Conservation (phyloP, 1,140 invertebrate genomes). For the Tetramorium parvispinum region DNA sequence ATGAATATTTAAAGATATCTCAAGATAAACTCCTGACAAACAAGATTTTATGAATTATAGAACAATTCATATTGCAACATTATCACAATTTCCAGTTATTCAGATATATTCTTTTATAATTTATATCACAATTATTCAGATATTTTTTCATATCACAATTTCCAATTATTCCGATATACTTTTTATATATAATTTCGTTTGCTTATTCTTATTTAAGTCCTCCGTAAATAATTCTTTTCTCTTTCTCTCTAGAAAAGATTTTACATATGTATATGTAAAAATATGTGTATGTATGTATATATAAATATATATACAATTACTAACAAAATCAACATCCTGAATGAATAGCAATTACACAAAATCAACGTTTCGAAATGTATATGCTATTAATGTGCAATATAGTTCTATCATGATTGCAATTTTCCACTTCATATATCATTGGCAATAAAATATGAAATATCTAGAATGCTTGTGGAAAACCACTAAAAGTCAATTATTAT, state of each 20-base stretch:
- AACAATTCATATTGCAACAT: background rate
- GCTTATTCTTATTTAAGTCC: no score
- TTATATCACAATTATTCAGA: background rate
- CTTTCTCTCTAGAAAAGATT: background rate
- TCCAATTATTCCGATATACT: no score
- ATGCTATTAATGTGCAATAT: conserved; percentile 21
- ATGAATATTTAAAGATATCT: background rate
- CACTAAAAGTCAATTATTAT: conserved; percentile 56
- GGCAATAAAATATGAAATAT: conserved; percentile 64
- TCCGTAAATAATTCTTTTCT: background rate
- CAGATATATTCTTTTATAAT: background rate
- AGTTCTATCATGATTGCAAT: background rate
- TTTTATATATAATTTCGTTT: no score
- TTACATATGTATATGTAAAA: no score
- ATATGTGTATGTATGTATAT: background rate
- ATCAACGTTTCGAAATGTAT: conserved; percentile 31
- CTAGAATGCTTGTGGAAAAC: conserved; percentile 10
- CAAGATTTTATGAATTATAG: background rate
- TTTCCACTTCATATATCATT: background rate
- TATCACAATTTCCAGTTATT: background rate
- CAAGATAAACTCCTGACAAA: background rate
- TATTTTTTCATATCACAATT: background rate
- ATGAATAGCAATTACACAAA: conserved; percentile 30
- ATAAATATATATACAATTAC: background rate
- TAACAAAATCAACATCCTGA: background rate